Conservation (phyloP, 1,140 invertebrate species). For the Ceratina japonica region DNA sequence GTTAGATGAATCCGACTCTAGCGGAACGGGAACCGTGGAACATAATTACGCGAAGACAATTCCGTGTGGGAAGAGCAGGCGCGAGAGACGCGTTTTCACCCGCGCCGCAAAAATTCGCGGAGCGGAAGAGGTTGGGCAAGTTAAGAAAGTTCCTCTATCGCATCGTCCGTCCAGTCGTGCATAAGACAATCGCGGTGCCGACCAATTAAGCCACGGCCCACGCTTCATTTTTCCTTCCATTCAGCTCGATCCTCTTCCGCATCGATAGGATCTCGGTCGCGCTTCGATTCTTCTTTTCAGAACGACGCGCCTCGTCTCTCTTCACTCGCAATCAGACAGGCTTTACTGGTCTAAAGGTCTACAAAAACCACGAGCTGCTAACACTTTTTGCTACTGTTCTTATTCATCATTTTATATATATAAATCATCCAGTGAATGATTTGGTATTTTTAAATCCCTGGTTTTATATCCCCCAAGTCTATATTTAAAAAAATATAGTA, state of each 20-base stretch:
- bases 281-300: constrained; percentile 14
- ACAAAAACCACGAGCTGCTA: too few relatives aligned
- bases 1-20: too few relatives aligned
- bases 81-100: constrained; percentile 43
- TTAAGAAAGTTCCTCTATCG: constrained; percentile 54
- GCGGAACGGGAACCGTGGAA: neutral
- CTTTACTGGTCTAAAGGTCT: too few relatives aligned
- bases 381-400: too few relatives aligned
- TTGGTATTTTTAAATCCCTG: too few relatives aligned
- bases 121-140: constrained; percentile 62
- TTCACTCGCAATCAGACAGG: too few relatives aligned
- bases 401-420: too few relatives aligned
- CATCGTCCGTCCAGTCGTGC: constrained; percentile 34
- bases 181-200: constrained; percentile 58
- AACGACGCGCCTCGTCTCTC: neutral
- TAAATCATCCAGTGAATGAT: too few relatives aligned
- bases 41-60: constrained; percentile 18
- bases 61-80: constrained; percentile 49
- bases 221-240: constrained; percentile 54
- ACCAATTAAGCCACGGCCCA: constrained; percentile 63
- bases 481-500: too few relatives aligned
- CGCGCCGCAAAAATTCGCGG: constrained; percentile 46
- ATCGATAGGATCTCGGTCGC: constrained; percentile 49
- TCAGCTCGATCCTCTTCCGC: constrained; percentile 51
- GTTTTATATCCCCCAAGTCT: too few relatives aligned